Percentiles rank a stretch among this genome's conserved stretches.
Evolutionary conservation across 2,113 vertebrate species (phyloP).

Genomic region (Proterorhinus semilunaris): DNA sequence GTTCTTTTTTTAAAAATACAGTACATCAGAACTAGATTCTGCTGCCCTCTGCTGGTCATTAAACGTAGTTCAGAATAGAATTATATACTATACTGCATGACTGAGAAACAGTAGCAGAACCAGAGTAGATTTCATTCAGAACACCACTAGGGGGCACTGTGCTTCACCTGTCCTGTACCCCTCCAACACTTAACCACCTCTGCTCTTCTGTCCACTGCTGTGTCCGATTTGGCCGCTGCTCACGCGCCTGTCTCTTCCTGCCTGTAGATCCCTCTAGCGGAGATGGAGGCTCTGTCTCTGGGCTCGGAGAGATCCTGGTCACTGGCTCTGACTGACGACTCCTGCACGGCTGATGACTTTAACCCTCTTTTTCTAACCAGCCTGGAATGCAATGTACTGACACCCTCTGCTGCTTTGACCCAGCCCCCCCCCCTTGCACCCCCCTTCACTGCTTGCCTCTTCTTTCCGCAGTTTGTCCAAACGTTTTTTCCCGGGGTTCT

Average conservation of each 20-base stretch:
- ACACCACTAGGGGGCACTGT: too few relatives aligned
- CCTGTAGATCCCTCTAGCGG: slow-evolving; percentile 98
- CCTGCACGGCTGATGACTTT: slow-evolving; percentile 93
- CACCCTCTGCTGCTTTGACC: slow-evolving; percentile 60
- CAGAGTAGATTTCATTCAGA: too few relatives aligned
- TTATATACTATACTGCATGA: too few relatives aligned
- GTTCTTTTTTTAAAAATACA: too few relatives aligned
- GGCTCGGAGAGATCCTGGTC: slow-evolving; percentile 98
- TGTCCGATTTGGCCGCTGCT: slow-evolving; percentile 66
- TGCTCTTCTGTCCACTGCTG: not conserved
- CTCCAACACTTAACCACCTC: not conserved
- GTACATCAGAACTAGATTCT: too few relatives aligned
- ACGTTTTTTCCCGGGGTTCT: slow-evolving; percentile 35
- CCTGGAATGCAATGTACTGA: slow-evolving; percentile 97
- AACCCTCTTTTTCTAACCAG: slow-evolving; percentile 93
- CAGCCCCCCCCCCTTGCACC: slow-evolving; percentile 64
- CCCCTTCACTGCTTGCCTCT: slow-evolving; percentile 16
- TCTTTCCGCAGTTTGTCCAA: slow-evolving; percentile 29
- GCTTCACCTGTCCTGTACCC: too few relatives aligned
- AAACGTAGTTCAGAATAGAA: too few relatives aligned
- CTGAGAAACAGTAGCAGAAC: too few relatives aligned
- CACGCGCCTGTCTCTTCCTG: slow-evolving; percentile 90
- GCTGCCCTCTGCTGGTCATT: too few relatives aligned
- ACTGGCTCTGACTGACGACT: slow-evolving; percentile 97
- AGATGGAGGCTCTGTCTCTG: slow-evolving; percentile 99